Conservation (phyloP, 2,797 vertebrate species). For the Sandelia bainsii region DNA sequence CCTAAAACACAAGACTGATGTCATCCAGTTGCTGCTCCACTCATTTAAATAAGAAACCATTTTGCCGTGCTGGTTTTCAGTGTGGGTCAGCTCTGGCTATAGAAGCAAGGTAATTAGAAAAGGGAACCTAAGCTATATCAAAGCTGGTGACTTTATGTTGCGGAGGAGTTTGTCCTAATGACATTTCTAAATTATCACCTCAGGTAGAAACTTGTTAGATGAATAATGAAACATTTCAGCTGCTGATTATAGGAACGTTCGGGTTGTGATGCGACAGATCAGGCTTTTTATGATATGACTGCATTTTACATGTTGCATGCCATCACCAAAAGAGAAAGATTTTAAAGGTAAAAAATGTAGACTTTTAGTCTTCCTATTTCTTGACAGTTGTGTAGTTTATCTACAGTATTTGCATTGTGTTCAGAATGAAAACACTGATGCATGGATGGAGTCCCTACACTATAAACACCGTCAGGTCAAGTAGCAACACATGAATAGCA, state of each 20-base stretch:
- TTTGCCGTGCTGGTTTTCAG: conserved; percentile 12
- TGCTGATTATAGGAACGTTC: conserved; percentile 2
- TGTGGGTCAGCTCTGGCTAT: conserved; percentile 4
- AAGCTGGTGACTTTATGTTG: conserved; percentile 1
- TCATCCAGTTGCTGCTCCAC: conserved; percentile 11
- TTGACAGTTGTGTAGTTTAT: background rate
- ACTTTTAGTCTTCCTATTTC: background rate
- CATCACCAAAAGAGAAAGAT: background rate
- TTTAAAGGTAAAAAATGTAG: background rate
- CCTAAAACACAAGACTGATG: conserved; percentile 28
- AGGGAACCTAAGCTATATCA: background rate
- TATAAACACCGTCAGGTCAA: background rate
- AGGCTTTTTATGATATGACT: background rate
- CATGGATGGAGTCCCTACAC: background rate
- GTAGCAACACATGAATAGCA: conserved; percentile 13
- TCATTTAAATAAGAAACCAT: conserved; percentile 49
- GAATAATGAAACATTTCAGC: conserved; percentile 16
- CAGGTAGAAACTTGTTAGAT: conserved; percentile 13
- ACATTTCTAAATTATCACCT: conserved; percentile 28
- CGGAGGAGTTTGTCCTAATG: conserved; percentile 15
- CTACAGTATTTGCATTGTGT: background rate
- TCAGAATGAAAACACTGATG: background rate
- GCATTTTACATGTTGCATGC: background rate
- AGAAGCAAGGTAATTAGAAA: background rate
- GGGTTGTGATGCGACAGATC: background rate